These are phyloP conservation scores for Myripristis murdjan DNA, from an alignment of 2,797 vertebrate species.

Conservation along the genomic window DNA sequence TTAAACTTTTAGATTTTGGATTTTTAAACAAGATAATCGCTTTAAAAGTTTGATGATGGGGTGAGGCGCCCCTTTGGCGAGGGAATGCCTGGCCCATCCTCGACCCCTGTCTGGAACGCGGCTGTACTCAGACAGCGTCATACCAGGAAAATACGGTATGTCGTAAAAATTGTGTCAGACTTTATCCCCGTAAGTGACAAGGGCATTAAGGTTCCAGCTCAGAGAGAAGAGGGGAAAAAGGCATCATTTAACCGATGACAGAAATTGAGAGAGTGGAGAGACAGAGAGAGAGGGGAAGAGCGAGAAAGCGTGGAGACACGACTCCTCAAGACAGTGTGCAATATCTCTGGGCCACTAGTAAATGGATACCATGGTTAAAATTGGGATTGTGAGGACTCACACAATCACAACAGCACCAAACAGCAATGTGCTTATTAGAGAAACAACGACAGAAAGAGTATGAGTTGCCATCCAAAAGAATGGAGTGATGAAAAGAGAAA, in stretches of 20 bases:
- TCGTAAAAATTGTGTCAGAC: constrained; percentile 21
- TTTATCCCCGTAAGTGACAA: constrained; percentile 33
- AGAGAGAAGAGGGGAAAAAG: constrained; percentile 19
- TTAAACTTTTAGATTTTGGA: constrained; percentile 2
- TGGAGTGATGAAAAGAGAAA: constrained; percentile 43
- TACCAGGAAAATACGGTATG: neutral
- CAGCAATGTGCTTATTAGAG: constrained; percentile 78
- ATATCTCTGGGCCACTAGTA: constrained; percentile 27
- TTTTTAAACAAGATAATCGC: constrained; percentile 2
- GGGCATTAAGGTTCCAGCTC: constrained; percentile 20
- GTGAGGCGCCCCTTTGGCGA: neutral
- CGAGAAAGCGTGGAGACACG: constrained; percentile 19
- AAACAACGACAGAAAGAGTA: constrained; percentile 18
- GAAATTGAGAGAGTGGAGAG: constrained; percentile 5
- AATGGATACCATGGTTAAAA: constrained; percentile 40
- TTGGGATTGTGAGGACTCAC: constrained; percentile 57
- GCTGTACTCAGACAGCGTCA: constrained; percentile 16
- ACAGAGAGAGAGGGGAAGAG: constrained; percentile 9
- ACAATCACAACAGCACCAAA: constrained; percentile 74
- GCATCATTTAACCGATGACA: constrained; percentile 39
- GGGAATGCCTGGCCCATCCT: constrained; percentile 3
- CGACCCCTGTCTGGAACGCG: constrained; percentile 18
- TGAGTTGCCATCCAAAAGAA: constrained; percentile 58
- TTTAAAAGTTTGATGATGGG: constrained; percentile 3
- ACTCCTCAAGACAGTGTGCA: constrained; percentile 25